These are phyloP conservation scores for Otolemur crassicaudatus DNA, from an alignment of 2,797 vertebrate species.

Conservation along the genomic window DNA sequence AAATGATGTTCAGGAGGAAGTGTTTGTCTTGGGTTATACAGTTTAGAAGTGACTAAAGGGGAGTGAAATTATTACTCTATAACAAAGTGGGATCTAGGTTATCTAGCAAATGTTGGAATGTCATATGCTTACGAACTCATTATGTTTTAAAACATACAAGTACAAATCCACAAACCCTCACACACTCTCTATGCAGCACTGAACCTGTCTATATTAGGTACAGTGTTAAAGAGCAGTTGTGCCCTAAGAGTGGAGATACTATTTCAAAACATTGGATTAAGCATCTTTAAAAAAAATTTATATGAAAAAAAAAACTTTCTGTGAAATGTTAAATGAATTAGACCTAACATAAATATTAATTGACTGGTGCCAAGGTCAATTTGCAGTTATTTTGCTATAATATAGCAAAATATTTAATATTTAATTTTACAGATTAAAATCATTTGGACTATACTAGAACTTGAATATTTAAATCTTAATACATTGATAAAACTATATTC, in stretches of 20 bases:
- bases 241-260: background rate
- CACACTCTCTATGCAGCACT: background rate
- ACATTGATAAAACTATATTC: background rate
- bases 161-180: background rate
- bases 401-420: background rate
- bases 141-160: background rate
- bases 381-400: conserved; percentile 9
- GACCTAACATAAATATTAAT: background rate
- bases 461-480: conserved; percentile 38
- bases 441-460: background rate
- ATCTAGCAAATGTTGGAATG: background rate
- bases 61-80: conserved; percentile 1
- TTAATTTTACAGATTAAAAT: conserved; percentile 51
- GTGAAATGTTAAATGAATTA: conserved; percentile 44
- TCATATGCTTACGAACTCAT: background rate
- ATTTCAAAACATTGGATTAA: background rate
- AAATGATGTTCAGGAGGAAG: background rate
- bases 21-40: background rate
- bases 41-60: conserved; percentile 34
- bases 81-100: conserved; percentile 6
- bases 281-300: conserved; percentile 32
- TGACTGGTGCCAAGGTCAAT: background rate
- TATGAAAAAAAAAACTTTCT: background rate
- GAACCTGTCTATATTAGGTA: background rate
- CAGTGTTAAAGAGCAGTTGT: background rate